Percentiles rank a stretch among this genome's conserved stretches.
phyloP scores from a whole-genome alignment of 2,797 vertebrate genomes.

The Tangara arthus region DNA sequence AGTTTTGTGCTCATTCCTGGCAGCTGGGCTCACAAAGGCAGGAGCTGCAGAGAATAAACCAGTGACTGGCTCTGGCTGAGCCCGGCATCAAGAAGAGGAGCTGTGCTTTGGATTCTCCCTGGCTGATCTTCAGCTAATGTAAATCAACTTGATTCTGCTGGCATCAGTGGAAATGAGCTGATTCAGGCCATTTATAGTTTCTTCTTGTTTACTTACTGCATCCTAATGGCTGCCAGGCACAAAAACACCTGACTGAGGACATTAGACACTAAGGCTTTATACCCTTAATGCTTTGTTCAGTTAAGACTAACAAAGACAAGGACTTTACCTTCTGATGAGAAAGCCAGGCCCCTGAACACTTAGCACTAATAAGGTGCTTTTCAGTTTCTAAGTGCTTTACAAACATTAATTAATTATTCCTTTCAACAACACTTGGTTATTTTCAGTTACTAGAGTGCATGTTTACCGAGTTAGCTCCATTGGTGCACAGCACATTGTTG shows the following conservation, averaged over 20 bases:
- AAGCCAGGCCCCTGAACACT: neutral
- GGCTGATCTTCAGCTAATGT: neutral
- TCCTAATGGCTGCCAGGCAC: neutral
- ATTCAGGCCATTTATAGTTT: constrained; percentile 8
- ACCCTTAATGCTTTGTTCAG: neutral
- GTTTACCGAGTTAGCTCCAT: constrained; percentile 50
- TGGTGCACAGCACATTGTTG: constrained; percentile 40
- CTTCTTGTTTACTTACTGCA: constrained; percentile 13
- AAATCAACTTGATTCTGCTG: neutral
- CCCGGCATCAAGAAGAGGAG: rapidly evolving
- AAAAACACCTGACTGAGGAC: neutral
- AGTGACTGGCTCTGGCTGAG: neutral
- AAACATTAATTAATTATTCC: constrained; percentile 67
- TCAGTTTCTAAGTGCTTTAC: constrained; percentile 46
- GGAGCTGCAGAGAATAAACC: neutral
- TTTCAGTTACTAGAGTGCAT: constrained; percentile 18
- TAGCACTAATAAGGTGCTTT: constrained; percentile 46
- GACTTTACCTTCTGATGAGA: neutral
- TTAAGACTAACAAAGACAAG: neutral
- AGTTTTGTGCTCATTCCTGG: neutral
- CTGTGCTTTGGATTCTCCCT: neutral
- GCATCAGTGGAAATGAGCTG: neutral
- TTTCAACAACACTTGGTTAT: constrained; percentile 44
- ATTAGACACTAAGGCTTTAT: neutral
- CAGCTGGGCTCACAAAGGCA: neutral